These are phyloP conservation scores for Xenopus borealis DNA, from an alignment of 2,113 vertebrate species.

Conservation along the genomic window DNA sequence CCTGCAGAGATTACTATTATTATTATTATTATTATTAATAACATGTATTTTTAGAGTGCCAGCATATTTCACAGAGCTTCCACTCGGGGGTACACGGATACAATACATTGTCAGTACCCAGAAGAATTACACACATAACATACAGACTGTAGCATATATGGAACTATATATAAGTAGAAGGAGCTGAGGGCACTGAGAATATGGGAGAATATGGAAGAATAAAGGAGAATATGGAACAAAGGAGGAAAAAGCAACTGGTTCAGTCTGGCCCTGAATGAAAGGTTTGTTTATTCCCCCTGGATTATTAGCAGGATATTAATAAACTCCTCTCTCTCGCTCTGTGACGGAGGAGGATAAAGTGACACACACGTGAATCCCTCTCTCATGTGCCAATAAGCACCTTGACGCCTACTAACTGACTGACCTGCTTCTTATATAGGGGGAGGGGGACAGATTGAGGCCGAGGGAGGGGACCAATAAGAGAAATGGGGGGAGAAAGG, in stretches of 20 bases:
- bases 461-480: too few species aligned
- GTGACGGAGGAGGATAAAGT: background rate
- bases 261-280: background rate
- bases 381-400: slow-evolving; percentile 1
- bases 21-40: too few species aligned
- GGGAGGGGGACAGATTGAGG: too few species aligned
- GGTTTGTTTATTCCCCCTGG: slow-evolving; percentile 21
- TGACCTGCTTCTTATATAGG: too few species aligned
- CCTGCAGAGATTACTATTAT: background rate
- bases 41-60: background rate
- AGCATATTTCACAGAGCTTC: background rate
- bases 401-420: slow-evolving; percentile 2
- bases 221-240: too few species aligned
- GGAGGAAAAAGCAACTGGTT: too few species aligned
- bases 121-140: too few species aligned
- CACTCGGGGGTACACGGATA: background rate
- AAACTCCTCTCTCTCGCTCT: slow-evolving; percentile 17
- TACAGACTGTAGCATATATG: too few species aligned
- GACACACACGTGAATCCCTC: slow-evolving; percentile 14
- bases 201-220: too few species aligned
- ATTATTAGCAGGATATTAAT: slow-evolving; percentile 34
- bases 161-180: too few species aligned
- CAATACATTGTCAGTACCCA: background rate
- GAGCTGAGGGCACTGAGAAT: too few species aligned
- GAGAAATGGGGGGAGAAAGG: too few species aligned